Conservation (phyloP, 2,797 vertebrate species). For the Melopsittacus undulatus region DNA sequence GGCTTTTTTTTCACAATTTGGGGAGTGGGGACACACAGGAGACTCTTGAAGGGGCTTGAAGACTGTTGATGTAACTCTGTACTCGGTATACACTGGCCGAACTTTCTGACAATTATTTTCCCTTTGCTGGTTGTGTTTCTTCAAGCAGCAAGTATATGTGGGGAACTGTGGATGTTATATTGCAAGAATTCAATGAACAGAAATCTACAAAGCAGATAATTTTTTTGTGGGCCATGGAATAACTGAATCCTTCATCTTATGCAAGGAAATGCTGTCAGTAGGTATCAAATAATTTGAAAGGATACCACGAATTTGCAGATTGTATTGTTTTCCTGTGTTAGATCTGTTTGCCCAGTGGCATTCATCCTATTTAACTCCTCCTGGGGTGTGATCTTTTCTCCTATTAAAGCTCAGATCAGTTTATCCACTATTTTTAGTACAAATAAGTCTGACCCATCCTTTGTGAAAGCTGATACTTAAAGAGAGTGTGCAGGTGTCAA, state of each 20-base stretch:
- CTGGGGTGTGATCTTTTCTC: not conserved
- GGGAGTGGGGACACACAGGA: not conserved
- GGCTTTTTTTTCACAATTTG: not conserved
- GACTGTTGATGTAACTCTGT: not conserved
- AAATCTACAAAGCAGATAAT: not conserved
- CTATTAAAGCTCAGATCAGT: not conserved
- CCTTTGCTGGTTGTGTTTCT: not conserved
- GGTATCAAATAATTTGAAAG: not conserved
- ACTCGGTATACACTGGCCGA: not conserved
- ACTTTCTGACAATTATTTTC: not conserved
- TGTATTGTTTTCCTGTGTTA: not conserved
- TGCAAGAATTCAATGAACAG: not conserved
- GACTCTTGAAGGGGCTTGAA: not conserved
- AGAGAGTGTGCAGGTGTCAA: not conserved
- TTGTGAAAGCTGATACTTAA: not conserved
- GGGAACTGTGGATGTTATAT: not conserved
- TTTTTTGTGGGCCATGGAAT: not conserved
- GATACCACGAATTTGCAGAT: not conserved
- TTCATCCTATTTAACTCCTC: not conserved
- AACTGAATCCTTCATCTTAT: not conserved
- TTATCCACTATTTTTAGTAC: not conserved
- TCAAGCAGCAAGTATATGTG: fast-evolving
- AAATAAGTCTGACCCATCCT: not conserved
- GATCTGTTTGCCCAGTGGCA: not conserved
- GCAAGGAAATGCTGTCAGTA: not conserved